Conservation (phyloP, 2,113 vertebrate species). For the Gnathonemus echidnorhynchus region DNA sequence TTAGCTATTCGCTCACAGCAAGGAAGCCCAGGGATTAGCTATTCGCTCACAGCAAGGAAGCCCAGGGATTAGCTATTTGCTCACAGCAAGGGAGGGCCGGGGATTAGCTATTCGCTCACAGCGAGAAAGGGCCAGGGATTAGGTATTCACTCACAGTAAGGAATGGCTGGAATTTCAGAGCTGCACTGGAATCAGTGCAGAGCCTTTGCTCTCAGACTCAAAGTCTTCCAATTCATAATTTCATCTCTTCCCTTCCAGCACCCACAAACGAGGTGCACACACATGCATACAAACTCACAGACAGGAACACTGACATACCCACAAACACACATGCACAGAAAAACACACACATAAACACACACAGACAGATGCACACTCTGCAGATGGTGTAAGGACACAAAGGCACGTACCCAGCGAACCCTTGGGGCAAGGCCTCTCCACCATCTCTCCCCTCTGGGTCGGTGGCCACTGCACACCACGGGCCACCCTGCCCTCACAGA, state of each 20-base stretch:
- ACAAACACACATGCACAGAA: background rate
- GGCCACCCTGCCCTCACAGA: conserved; percentile 69
- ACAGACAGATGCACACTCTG: background rate
- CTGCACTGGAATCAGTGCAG: background rate
- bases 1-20: background rate
- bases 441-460: conserved; percentile 77
- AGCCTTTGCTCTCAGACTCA: background rate
- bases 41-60: background rate
- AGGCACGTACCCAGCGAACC: conserved; percentile 68
- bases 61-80: background rate
- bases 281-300: background rate
- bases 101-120: too few species aligned
- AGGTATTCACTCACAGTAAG: too few species aligned
- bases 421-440: conserved; percentile 84
- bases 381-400: background rate
- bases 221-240: background rate
- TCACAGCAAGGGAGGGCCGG: too few species aligned
- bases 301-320: background rate
- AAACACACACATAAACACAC: background rate
- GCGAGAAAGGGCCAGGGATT: too few species aligned
- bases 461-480: conserved; percentile 78
- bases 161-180: background rate
- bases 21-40: background rate
- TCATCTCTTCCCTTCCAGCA: background rate
- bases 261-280: background rate